A percentile compares a stretch with the other conserved stretches of the same genome.
Conservation (phyloP, 2,888 invertebrate genomes). For the Campopleginae sp. region DNA sequence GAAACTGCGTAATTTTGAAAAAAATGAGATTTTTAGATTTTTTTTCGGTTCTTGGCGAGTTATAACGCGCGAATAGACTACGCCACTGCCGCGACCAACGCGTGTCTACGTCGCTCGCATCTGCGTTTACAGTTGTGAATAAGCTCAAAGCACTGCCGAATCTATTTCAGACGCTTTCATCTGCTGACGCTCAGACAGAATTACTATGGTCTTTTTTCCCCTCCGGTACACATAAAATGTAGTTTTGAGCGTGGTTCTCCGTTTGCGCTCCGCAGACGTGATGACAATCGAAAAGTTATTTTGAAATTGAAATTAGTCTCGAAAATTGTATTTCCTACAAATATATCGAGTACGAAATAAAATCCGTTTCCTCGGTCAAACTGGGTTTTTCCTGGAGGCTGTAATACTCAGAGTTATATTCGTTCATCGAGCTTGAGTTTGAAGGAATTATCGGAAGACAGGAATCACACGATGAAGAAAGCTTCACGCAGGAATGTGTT, state of each 20-base stretch:
- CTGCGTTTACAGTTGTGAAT: conserved; percentile 18
- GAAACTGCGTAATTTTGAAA: neutral
- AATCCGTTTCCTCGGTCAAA: neutral
- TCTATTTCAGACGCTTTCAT: conserved; percentile 54
- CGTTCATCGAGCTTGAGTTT: neutral
- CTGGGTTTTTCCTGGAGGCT: neutral
- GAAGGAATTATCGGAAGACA: neutral
- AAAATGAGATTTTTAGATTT: neutral
- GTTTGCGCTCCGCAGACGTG: neutral
- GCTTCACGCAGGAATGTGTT: conserved; percentile 1
- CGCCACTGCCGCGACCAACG: conserved; percentile 26
- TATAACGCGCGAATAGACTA: conserved; percentile 40
- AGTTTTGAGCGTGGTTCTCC: neutral
- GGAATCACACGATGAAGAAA: conserved; percentile 35
- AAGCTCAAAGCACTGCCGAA: conserved; percentile 32
- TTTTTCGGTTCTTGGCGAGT: conserved; percentile 56
- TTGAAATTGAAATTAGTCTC: neutral
- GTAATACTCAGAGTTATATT: neutral
- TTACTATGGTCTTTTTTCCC: conserved; percentile 15
- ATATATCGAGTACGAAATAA: neutral
- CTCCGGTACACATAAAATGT: neutral
- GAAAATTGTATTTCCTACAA: neutral
- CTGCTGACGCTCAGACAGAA: conserved; percentile 27
- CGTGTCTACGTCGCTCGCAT: conserved; percentile 20
- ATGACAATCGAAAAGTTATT: neutral